A percentile compares a stretch with the other conserved stretches of the same genome.
Evolutionary conservation across 2,888 invertebrate genomes (phyloP).

Genomic region (Pyrrhosoma nymphula): DNA sequence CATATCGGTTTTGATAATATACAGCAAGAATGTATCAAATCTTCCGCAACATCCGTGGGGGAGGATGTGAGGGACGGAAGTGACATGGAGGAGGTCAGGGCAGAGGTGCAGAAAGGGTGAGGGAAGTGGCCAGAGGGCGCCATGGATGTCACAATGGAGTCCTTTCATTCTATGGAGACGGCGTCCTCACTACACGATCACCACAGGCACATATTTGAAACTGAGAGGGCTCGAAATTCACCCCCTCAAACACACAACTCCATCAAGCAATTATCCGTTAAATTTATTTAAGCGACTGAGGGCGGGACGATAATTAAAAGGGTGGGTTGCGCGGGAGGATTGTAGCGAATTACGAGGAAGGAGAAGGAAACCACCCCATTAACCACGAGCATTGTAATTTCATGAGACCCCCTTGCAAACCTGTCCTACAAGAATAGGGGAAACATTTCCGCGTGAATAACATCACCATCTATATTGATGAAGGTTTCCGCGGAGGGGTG

Average conservation of each 20-base stretch:
- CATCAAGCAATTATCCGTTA: background rate
- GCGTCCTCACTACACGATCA: background rate
- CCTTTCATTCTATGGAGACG: background rate
- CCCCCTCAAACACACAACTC: background rate
- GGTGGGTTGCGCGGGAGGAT: too few species aligned
- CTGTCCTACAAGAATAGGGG: too few species aligned
- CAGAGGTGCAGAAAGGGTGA: background rate
- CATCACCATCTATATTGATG: too few species aligned
- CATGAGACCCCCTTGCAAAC: too few species aligned
- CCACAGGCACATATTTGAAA: background rate
- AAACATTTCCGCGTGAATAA: too few species aligned
- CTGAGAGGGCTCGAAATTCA: background rate
- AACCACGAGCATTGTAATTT: too few species aligned
- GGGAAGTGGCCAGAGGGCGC: background rate
- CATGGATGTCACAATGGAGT: slow-evolving; percentile 15
- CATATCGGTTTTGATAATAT: background rate
- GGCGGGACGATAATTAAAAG: too few species aligned
- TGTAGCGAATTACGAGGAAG: too few species aligned
- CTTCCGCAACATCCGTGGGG: background rate
- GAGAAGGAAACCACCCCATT: too few species aligned
- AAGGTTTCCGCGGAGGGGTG: too few species aligned
- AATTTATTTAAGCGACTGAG: too few species aligned
- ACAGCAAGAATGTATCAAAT: background rate
- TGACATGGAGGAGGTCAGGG: background rate
- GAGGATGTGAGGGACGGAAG: background rate